These are phyloP conservation scores for Gymnothorax reevesii DNA, from an alignment of 2,797 vertebrate species.

Conservation along the genomic window DNA sequence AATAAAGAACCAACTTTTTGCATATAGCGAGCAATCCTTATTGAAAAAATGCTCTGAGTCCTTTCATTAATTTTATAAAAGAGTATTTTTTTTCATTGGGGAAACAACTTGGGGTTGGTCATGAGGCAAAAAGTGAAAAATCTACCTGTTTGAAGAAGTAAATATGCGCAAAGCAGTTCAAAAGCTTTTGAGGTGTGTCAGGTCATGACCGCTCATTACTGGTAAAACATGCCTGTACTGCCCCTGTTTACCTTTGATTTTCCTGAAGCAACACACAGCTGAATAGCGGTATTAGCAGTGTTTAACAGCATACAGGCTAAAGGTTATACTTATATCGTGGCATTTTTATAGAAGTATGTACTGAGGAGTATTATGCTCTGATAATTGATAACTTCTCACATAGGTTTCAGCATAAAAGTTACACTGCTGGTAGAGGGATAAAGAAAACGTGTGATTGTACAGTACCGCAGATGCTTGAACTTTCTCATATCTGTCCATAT, in stretches of 20 bases:
- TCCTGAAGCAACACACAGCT: not conserved
- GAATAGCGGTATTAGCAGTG: not conserved
- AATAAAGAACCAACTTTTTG: not conserved
- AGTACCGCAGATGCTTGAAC: not conserved
- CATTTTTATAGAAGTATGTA: not conserved
- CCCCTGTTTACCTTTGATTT: not conserved
- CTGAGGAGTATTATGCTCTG: not conserved
- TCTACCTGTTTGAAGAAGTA: not conserved
- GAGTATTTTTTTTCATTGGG: not conserved
- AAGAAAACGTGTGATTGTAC: not conserved
- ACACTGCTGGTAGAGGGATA: not conserved
- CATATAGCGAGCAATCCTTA: not conserved
- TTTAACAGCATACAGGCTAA: not conserved
- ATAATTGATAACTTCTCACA: not conserved
- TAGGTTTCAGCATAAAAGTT: not conserved
- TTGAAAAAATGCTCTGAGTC: not conserved
- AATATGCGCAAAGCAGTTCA: not conserved
- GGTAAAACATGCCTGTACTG: not conserved
- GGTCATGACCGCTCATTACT: not conserved
- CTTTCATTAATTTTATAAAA: not conserved
- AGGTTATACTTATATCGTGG: not conserved
- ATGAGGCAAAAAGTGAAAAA: not conserved
- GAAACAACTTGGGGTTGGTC: not conserved
- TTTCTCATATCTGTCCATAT: not conserved
- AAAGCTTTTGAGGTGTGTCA: not conserved